Conservation (phyloP, 2,888 invertebrate species). For the Empis stercorea region DNA sequence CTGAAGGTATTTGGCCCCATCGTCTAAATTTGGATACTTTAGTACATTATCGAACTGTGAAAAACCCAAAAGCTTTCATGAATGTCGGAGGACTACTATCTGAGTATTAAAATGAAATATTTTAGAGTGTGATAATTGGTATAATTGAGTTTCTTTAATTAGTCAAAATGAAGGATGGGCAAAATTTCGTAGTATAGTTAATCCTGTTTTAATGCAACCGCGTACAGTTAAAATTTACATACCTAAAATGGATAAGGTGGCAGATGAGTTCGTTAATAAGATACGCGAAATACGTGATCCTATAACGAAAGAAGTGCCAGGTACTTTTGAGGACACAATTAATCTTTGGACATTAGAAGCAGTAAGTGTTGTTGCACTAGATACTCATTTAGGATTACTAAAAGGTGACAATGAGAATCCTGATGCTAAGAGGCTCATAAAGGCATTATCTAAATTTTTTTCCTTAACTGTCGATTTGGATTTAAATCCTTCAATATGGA, state of each 20-base stretch:
- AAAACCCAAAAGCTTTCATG: conserved; percentile 18
- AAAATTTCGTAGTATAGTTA: conserved; percentile 49
- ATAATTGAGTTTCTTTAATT: conserved; percentile 11
- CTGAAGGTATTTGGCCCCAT: conserved; percentile 37
- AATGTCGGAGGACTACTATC: conserved; percentile 15
- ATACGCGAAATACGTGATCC: conserved; percentile 28
- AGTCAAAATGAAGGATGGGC: conserved; percentile 55
- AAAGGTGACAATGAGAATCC: conserved; percentile 12
- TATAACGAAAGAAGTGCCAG: conserved; percentile 28
- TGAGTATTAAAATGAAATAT: conserved; percentile 8
- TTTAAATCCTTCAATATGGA: conserved; percentile 28
- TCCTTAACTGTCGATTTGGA: conserved; percentile 20
- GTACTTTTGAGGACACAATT: conserved; percentile 38
- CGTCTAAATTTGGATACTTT: conserved; percentile 32
- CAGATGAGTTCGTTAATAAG: not conserved
- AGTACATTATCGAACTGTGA: conserved; percentile 28
- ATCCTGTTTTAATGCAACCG: conserved; percentile 52
- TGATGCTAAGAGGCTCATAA: conserved; percentile 9
- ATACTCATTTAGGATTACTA: conserved; percentile 27
- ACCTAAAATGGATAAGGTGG: conserved; percentile 38
- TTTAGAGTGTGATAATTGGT: not conserved
- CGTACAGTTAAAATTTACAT: conserved; percentile 42
- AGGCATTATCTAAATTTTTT: conserved; percentile 17
- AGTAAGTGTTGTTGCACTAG: conserved; percentile 33
- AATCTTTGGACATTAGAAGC: conserved; percentile 48